Evolutionary conservation across 2,888 invertebrate genomes (phyloP).

Genomic region (Biston betularia): DNA sequence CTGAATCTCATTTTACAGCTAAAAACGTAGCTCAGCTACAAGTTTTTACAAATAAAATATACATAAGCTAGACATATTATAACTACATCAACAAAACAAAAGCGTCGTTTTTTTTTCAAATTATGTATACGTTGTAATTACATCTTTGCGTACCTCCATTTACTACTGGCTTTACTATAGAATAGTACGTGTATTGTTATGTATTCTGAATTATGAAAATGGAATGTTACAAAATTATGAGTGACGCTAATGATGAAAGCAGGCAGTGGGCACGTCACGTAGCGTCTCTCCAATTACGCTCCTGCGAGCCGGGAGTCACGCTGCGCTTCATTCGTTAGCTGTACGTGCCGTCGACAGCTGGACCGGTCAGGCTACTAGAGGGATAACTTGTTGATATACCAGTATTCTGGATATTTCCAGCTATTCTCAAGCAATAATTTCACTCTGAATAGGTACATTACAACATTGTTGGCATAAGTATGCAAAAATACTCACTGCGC

Average conservation of each 20-base stretch:
- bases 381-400: conserved; percentile 68
- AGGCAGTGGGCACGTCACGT: conserved; percentile 62
- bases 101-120: too few relatives aligned
- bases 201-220: conserved; percentile 14
- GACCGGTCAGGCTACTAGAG: conserved; percentile 64
- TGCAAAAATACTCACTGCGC: background rate
- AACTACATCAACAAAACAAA: too few relatives aligned
- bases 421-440: background rate
- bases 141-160: background rate
- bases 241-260: conserved; percentile 83
- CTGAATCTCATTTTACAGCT: background rate
- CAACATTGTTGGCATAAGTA: background rate
- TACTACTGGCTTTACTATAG: background rate
- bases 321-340: conserved; percentile 78
- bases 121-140: background rate
- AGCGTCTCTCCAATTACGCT: conserved; percentile 76
- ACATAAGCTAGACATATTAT: too few relatives aligned
- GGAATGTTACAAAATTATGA: conserved; percentile 61
- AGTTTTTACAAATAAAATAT: background rate
- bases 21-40: background rate
- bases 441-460: background rate
- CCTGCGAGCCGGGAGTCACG: conserved; percentile 67
- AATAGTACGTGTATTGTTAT: conserved; percentile 7
- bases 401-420: conserved; percentile 46
- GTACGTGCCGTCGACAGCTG: conserved; percentile 79